Evolutionary conservation across 2,113 vertebrate genomes (phyloP), one percentile per base, ranked within the genome.

Genomic region (Archocentrus centrarchus): DNA sequence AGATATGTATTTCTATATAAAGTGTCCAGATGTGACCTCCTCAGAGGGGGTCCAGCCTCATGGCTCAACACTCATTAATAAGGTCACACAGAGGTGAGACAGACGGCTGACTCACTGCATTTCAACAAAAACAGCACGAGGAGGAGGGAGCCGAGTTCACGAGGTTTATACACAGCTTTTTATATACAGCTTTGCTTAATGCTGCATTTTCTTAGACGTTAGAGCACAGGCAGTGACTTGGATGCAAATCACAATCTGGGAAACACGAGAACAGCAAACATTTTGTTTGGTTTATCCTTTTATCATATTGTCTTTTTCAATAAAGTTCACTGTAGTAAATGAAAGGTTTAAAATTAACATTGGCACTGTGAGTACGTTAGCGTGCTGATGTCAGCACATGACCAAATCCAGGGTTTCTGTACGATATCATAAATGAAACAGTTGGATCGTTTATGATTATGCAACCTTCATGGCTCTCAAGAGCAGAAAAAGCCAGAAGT

Each of bases 21-120:
- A 91, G 92, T 87, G 88, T 92, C 89, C 92, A 93, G 92, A 92
- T 92, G 91, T 91, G 92, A 94, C 93, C 93, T 94, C 90, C 86
- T 88, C 92, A 81, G 87, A 88, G 92, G 93, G 91, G 88, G 89
- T 90, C 93, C 86, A 18, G 87, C 91, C 92, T 92, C 87, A 64
- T 89, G 90, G 92, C 91, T 90, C 89, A 92, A 91, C 93, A 91
- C 93, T 94, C 93, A 94, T 94, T 93, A 94, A 93, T 91, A 93
- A 93, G 93, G 93, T 93, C 92, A 84, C 86, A 20, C 89, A 81
- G 88, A 93, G 93, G 91, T 91, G 88, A 93, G 90, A 93, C 90
- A 91, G 91, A 89, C 91, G 93, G 93, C 92, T 91, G 89, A 94
- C 90, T 94, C 92, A 85, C 85, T 90, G 82, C 91, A 89, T 91